phyloP scores from a whole-genome alignment of 2,113 vertebrate species.

The human region GRCh38 chr2:241170501-241171000 shows the following conservation, averaged over 20 bases:
- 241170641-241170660: neutral
- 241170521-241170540: fast-evolving
- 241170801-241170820: neutral
- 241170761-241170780: neutral
- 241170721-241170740: neutral
- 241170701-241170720: neutral
- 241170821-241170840: neutral
- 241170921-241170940: neutral
- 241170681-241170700: fast-evolving
- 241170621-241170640: fast-evolving
- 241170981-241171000: neutral
- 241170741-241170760: too few relatives aligned
- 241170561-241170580: fast-evolving
- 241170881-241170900: neutral
- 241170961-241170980: fast-evolving
- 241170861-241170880: neutral
- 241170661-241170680: fast-evolving
- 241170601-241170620: fast-evolving
- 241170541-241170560: fast-evolving
- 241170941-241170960: neutral
- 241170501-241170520: too few relatives aligned
- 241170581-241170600: fast-evolving
- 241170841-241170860: neutral
- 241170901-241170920: neutral
- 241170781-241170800: neutral